Base-by-base conservation (phyloP, 2,888 invertebrate species). In the Pyrgus malvae region DNA sequence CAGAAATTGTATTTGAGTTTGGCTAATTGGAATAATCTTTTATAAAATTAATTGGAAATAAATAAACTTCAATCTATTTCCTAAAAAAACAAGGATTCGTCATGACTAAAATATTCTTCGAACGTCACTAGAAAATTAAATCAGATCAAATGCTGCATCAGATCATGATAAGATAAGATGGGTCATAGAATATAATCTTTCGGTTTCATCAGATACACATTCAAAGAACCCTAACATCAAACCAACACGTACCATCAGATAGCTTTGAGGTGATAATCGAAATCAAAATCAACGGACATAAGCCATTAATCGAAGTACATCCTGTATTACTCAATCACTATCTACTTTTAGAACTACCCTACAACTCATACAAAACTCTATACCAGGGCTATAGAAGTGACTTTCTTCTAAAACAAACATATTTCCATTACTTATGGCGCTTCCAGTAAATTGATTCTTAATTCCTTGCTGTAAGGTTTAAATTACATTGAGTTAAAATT, bases 301-400 rank as follows among this genome's bases (percentile, higher is more conserved):
- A 33, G 27, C 37, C 51, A 44, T 51, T 44, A 35, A 37, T 44
- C 37, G 19, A 14, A 44, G 37, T 27, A 45, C 58, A 63, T 63
- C 62, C 62, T 59, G 62, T 37, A 23, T 11, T 27, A 44, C 37
- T 37, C 37, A 44, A 37, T 51, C 51, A 23, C 14, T 27, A 27
- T 51, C 17, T 27, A 19, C 51, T 11, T 35, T 42, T 35, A 21
- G 6, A 45, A 45, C 19, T 38, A 25, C 19, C 1, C 1, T 1
- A 5, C 12, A 50, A 12, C 9, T 2, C 0, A 58, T 35, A 44
- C 33, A n/a, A 4, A 35, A 50, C 56, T 16, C 16, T 61, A 59
- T 12, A 0, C 0, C 0, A 5, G n/a, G 1, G 3, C 0, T 0
- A 17, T 57, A 61, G 21, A 16, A 38, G 33, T 3, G 5, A 11